Evolutionary conservation across 2,113 vertebrate genomes (phyloP).

Genomic region (Anoplopoma fimbria): DNA sequence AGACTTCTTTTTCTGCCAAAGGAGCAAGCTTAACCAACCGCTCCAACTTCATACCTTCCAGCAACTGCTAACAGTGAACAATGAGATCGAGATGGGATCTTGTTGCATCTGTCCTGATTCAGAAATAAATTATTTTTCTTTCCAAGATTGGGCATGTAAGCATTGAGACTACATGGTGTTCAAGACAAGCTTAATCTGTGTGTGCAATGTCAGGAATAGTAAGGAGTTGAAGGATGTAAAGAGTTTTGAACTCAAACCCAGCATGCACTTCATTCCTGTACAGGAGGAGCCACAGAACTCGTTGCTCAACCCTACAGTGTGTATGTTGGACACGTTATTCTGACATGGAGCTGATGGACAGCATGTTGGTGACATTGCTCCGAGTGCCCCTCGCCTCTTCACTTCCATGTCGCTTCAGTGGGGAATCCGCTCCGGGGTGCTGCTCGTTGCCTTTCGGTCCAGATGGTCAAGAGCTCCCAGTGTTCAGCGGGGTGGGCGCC

Average conservation of each 20-base stretch:
- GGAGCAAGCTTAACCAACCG: background rate
- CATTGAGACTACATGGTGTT: background rate
- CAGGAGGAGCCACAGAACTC: slow-evolving; percentile 8
- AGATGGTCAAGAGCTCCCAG: slow-evolving; percentile 79
- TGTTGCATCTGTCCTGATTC: background rate
- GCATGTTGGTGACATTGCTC: slow-evolving; percentile 55
- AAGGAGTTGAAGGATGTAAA: background rate
- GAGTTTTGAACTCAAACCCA: background rate
- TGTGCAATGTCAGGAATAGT: background rate
- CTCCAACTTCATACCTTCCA: slow-evolving; percentile 24
- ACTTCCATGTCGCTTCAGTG: slow-evolving; percentile 49
- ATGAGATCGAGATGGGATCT: background rate
- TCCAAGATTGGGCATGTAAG: background rate
- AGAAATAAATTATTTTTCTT: background rate
- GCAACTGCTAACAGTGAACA: slow-evolving; percentile 9
- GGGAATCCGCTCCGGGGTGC: slow-evolving; percentile 61
- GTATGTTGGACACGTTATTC: slow-evolving; percentile 29
- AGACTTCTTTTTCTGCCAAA: slow-evolving; percentile 33
- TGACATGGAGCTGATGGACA: slow-evolving; percentile 34
- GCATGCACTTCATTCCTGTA: background rate
- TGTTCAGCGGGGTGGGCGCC: slow-evolving; percentile 54
- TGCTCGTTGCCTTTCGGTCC: slow-evolving; percentile 62
- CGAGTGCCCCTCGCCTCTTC: slow-evolving; percentile 20
- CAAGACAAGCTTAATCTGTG: background rate
- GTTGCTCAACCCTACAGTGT: background rate